Evolutionary conservation across 2,888 invertebrate species (phyloP).

Genomic region (Hermaeophaga mercurialis): DNA sequence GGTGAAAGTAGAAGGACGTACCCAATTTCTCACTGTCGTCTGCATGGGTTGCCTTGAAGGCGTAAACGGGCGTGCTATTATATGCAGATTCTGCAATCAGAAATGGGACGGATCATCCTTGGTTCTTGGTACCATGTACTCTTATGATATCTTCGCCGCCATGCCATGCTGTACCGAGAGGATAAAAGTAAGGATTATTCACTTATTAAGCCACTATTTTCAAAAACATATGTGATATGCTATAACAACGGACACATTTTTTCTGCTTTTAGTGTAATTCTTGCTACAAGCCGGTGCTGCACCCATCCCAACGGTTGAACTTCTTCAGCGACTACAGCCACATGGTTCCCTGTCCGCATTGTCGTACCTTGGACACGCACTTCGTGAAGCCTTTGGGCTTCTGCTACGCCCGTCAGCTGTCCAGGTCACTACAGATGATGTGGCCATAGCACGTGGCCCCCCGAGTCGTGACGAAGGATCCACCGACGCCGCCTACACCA

Average conservation of each 20-base stretch:
- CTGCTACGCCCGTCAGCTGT: constrained; percentile 78
- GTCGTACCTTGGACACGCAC: constrained; percentile 88
- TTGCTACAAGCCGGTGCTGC: constrained; percentile 87
- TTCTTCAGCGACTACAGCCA: constrained; percentile 96
- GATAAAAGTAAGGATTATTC: constrained; percentile 78
- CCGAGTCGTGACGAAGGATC: constrained; percentile 59
- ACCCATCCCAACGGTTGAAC: constrained; percentile 84
- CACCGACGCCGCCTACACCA: constrained; percentile 45
- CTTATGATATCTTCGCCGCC: constrained; percentile 97
- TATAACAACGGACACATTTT: too few species aligned
- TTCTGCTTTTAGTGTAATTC: constrained; percentile 79
- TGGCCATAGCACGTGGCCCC: constrained; percentile 85
- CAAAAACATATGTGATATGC: too few species aligned
- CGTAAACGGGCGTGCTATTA: constrained; percentile 73
- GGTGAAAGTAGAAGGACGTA: constrained; percentile 90
- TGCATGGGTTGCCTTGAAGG: constrained; percentile 95
- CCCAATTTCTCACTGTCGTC: constrained; percentile 89
- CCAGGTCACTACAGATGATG: constrained; percentile 64
- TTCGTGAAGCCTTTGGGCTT: constrained; percentile 89
- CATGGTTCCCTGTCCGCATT: constrained; percentile 88
- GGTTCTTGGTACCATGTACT: constrained; percentile 96
- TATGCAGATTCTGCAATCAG: constrained; percentile 83
- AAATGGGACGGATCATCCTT: constrained; percentile 93
- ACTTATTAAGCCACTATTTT: too few species aligned
- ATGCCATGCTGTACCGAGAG: constrained; percentile 94